Base-by-base conservation (phyloP, 2,113 vertebrate species). In the Penelope pileata region DNA sequence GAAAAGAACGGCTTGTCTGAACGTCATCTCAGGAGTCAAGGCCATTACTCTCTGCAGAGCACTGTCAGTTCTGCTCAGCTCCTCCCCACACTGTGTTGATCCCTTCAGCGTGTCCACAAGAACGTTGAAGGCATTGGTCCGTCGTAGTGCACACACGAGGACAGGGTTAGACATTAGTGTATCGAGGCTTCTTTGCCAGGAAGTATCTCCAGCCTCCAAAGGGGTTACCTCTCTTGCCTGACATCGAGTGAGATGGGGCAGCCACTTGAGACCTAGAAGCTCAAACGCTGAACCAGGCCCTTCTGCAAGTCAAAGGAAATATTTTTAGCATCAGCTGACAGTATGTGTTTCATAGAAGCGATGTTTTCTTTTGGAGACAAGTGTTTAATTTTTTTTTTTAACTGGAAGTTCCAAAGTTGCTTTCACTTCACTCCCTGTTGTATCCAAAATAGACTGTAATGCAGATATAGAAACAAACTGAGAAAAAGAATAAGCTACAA, bases 201-300 rank as follows among this genome's bases (percentile, higher is more conserved):
- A 76, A 26, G 36, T 18, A 29, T 98, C 98, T 10, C 98, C 98
- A 58, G 97, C 97, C 93, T 98, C 97, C 24, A 97, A 98, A 4
- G 97, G 98, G 67, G 96, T 98, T 10, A 98, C 62, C 56, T 97
- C 98, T 78, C 90, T 97, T 50, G 98, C 98, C 92, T 98, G 98
- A 2, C n/a, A 6, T 78, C 38, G n/a, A 51, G 94, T 97, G 34
- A 98, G 96, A 8, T 10, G 50, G 17, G 97, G 97, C 88, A 98
- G 83, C 97, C 97, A 98, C 91, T 98, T 98, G 72, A 98, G 92
- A 26, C 96, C 94, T 2, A 98, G 93, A 10, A 98, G 96, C 91
- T 97, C 86, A 30, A 98, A 98, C 51, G 91, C 87, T 11, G 26
- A 58, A 34, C 75, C 50, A 1, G n/a, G 67, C n/a, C 36, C 91